Base-by-base conservation (phyloP, 1,140 invertebrate genomes). In the Goniozus legneri region DNA sequence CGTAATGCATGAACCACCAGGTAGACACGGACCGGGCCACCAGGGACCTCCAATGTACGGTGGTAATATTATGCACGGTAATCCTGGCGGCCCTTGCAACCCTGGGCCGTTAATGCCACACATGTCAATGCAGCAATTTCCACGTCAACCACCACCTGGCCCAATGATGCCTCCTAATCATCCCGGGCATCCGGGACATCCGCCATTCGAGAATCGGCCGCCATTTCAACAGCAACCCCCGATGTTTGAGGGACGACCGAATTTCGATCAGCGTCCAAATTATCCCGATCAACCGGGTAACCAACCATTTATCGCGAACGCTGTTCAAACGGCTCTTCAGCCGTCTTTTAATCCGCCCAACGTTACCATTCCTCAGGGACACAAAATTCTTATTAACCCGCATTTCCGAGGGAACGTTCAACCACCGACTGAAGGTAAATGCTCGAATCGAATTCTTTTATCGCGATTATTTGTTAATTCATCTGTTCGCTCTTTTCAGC, bases 321-420 rank as follows among this genome's bases (percentile, higher is more conserved):
- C 35, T 27, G 35, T 30, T 27, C 18, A 38, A 35, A 30, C 49
- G 47, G 8, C 44, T 50, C 12, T 50, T 27, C n/a, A n/a, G 55
- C 56, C 55, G 42, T 48, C 56, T 24, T 37, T 49, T 32, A 50
- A 55, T 53, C 47, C 47, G 56, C 40, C 52, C 63, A 19, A 61
- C 54, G 51, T 54, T 69, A 33, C 57, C 62, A 32, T 52, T 73
- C 64, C 71, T 41, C 64, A 64, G 45, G 69, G 72, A 18, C 73
- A 76, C 51, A 77, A 77, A 47, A 77, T 77, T 48, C 60, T 76
- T 22, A 76, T 77, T 40, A 77, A 77, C 58, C 75, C 75, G 21
- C 75, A 77, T 50, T 76, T 77, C 52, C 55, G 69, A 60, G 75
- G 75, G 7, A 62, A 58, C 15, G 63, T 67, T 19, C 71, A 67